A percentile compares a stretch with the other conserved stretches of the same genome.
Evolutionary conservation across 2,888 invertebrate species (phyloP).

Genomic region (Zaprionus obscuricornis): DNA sequence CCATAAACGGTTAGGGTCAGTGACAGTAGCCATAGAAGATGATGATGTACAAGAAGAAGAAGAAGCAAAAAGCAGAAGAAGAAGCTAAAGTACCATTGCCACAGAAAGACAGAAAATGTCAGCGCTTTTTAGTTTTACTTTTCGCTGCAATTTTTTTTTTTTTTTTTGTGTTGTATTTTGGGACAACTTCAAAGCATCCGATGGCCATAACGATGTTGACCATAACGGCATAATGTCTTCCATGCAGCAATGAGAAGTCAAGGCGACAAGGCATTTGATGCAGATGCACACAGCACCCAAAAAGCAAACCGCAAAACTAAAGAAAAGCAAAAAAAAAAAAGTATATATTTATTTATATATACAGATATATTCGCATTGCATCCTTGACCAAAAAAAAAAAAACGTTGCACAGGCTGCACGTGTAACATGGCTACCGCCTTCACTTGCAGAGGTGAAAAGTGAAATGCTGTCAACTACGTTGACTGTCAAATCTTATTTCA

Average conservation of each 20-base stretch:
- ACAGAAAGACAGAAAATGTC: conserved; percentile 52
- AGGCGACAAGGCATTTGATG: conserved; percentile 38
- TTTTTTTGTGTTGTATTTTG: conserved; percentile 36
- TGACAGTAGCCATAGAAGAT: not conserved
- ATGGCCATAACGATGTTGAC: conserved; percentile 54
- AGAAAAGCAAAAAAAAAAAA: conserved; percentile 22
- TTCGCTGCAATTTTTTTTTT: not conserved
- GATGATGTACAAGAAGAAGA: conserved; percentile 9
- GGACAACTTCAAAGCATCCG: conserved; percentile 50
- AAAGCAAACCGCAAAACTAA: not conserved
- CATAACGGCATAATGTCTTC: conserved; percentile 39
- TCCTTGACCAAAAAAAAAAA: conserved; percentile 72
- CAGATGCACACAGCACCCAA: conserved; percentile 46
- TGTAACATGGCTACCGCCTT: no score
- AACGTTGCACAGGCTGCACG: no score
- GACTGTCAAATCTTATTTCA: conserved; percentile 58
- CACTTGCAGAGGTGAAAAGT: conserved; percentile 60
- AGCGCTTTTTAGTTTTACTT: conserved; percentile 19
- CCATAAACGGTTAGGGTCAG: conserved; percentile 47
- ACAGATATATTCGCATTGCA: conserved; percentile 20
- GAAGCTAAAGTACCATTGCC: conserved; percentile 6
- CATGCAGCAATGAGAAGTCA: conserved; percentile 6
- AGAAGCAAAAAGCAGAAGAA: conserved; percentile 8
- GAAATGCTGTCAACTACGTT: conserved; percentile 66
- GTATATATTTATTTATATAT: conserved; percentile 29